Evolutionary conservation across 2,113 vertebrate species (phyloP).

Genomic region (Irena cyanogastra): DNA sequence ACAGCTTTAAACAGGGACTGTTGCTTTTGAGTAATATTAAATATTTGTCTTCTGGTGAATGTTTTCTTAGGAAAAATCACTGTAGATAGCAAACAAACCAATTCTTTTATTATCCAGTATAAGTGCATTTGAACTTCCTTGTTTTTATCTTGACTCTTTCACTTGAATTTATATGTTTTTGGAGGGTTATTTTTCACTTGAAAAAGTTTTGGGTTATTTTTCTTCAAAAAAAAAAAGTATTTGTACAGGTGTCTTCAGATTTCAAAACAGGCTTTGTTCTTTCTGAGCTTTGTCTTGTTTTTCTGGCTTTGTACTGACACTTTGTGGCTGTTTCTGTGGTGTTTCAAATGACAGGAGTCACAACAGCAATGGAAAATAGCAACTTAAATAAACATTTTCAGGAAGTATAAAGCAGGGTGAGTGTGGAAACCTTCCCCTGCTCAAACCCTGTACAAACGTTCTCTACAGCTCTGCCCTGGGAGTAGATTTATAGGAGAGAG

Average conservation of each 20-base stretch:
- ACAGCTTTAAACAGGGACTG: conserved; percentile 22
- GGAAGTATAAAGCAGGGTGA: background rate
- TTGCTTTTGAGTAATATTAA: conserved; percentile 60
- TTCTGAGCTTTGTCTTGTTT: background rate
- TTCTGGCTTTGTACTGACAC: background rate
- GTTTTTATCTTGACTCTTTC: background rate
- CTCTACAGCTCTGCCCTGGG: background rate
- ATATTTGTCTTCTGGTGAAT: conserved; percentile 48
- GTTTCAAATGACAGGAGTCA: background rate
- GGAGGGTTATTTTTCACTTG: background rate
- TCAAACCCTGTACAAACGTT: background rate
- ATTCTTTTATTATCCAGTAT: background rate
- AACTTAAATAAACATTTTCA: background rate
- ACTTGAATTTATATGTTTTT: background rate
- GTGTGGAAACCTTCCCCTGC: background rate
- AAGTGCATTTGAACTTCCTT: background rate
- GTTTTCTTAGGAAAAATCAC: conserved; percentile 15
- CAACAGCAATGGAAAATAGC: background rate
- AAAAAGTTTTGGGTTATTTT: background rate
- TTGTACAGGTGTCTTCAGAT: background rate
- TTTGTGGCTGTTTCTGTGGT: background rate
- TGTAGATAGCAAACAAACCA: conserved; percentile 12
- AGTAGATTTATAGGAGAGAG: background rate
- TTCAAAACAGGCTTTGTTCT: background rate
- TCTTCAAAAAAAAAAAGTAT: background rate